Evolutionary conservation across 2,888 invertebrate species (phyloP), one percentile per base, ranked within the genome.

Genomic region (Diloba caeruleocephala): DNA sequence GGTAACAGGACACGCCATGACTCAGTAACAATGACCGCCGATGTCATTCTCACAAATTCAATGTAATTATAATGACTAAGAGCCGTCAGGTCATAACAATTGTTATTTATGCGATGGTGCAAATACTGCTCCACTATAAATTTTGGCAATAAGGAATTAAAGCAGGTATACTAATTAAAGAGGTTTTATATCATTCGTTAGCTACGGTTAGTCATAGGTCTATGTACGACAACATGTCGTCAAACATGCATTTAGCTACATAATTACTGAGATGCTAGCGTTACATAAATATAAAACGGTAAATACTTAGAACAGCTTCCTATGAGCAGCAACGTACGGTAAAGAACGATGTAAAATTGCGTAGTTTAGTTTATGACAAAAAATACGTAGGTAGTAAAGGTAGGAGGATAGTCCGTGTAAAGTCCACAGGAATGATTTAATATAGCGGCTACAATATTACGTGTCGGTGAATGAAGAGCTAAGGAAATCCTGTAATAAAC

Each of bases 31-130:
- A 68, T 68, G 52, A 52, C 49, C 42, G 38, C 38, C 36, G 15
- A 31, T 31, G 21, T 53, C 45, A 51, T 51, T 71, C 62, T 63
- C 69, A 68, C 57, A 34, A 56, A 71, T 51, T 57, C 57, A 71
- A 62, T 57, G 52, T 60, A 44, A 52, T 43, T 52, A 21, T 46
- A 46, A 56, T 61, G 67, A 56, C 33, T 51, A 41, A 43, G 23
- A n/a, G 32, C 26, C 26, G 21, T 8, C 15, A 6, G 25, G 21
- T n/a, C n/a, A n/a, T n/a, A n/a, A 62, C 28, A 50, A 53, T 39
- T 39, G 33, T 23, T 28, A 39, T 53, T 50, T 52, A 48, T 41
- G 25, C 21, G 38, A 12, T 46, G 28, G 42, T 13, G 21, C 37
- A 34, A 32, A 31, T 54, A 37, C 23, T 33, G 39, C 5, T 25